Percentiles rank a stretch among this genome's conserved stretches.
Evolutionary conservation across 2,888 invertebrate genomes (phyloP).

Genomic region (Exocentrus adspersus): DNA sequence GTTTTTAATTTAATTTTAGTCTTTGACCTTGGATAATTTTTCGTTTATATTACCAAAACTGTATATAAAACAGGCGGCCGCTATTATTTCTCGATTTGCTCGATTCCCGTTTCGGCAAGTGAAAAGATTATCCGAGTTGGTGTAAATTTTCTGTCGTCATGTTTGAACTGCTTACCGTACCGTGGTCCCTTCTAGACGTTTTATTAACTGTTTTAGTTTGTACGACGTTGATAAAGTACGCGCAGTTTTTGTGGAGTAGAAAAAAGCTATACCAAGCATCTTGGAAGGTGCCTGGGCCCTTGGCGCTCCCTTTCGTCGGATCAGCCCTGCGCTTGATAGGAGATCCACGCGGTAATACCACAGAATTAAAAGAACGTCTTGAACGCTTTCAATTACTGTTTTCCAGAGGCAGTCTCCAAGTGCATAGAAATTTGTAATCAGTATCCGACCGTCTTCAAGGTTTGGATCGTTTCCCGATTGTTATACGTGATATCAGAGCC

Average conservation of each 20-base stretch:
- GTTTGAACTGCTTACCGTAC: too few species aligned
- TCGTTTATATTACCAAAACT: too few species aligned
- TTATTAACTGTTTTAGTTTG: conserved; percentile 24
- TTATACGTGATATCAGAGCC: conserved; percentile 50
- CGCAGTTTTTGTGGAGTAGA: conserved; percentile 47
- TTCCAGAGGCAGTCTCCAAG: conserved; percentile 44
- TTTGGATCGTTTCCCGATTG: conserved; percentile 51
- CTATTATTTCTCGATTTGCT: too few species aligned
- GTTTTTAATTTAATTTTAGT: too few species aligned
- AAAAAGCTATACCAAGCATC: conserved; percentile 46
- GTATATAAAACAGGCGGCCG: too few species aligned
- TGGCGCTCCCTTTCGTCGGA: conserved; percentile 48
- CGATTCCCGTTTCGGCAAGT: too few species aligned
- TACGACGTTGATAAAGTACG: conserved; percentile 39
- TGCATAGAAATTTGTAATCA: conserved; percentile 38
- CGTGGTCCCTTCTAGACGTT: conserved; percentile 20
- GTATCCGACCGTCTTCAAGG: conserved; percentile 45
- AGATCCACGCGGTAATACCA: conserved; percentile 46
- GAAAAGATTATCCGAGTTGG: too few species aligned
- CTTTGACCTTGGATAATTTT: too few species aligned
- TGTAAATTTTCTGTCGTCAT: too few species aligned
- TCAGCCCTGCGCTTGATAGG: conserved; percentile 47
- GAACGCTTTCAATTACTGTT: not conserved
- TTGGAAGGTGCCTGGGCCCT: conserved; percentile 45
- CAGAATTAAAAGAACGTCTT: not conserved